These are phyloP conservation scores for Circaetus gallicus DNA, from an alignment of 2,113 vertebrate genomes.

Conservation along the genomic window DNA sequence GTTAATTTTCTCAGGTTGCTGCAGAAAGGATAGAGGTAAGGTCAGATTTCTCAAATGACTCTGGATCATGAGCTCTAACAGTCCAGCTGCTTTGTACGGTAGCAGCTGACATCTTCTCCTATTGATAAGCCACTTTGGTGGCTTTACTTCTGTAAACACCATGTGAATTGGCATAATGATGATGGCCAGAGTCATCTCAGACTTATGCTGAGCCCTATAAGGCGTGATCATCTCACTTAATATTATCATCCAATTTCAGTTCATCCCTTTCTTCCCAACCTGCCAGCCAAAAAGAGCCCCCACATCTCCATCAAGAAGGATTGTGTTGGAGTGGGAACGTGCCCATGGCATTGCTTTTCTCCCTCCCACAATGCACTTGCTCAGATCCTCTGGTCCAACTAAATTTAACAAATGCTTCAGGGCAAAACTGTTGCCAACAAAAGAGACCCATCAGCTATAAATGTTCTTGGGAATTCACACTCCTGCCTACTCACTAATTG, in stretches of 20 bases:
- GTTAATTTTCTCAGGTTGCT: slow-evolving; percentile 2
- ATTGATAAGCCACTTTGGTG: not conserved
- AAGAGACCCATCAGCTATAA: slow-evolving; percentile 2
- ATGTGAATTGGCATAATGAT: not conserved
- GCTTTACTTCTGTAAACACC: not conserved
- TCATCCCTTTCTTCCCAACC: not conserved
- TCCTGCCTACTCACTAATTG: slow-evolving; percentile 33
- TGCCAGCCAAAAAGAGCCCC: not conserved
- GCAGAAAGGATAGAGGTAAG: not conserved
- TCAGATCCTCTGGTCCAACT: not conserved
- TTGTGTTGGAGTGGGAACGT: not conserved
- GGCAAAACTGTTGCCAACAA: not conserved
- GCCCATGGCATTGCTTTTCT: not conserved
- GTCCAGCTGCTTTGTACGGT: not conserved
- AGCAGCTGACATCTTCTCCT: not conserved
- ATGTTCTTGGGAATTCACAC: slow-evolving; percentile 25
- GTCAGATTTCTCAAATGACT: not conserved
- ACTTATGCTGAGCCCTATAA: not conserved
- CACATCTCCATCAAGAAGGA: not conserved
- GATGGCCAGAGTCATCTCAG: not conserved
- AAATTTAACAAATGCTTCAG: slow-evolving; percentile 45
- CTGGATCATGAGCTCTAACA: not conserved
- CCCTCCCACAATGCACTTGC: not conserved
- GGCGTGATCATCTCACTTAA: not conserved
- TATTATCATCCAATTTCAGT: not conserved